Base-by-base conservation (phyloP, 2,888 invertebrate species). In the Reticulitermes lucifugus region DNA sequence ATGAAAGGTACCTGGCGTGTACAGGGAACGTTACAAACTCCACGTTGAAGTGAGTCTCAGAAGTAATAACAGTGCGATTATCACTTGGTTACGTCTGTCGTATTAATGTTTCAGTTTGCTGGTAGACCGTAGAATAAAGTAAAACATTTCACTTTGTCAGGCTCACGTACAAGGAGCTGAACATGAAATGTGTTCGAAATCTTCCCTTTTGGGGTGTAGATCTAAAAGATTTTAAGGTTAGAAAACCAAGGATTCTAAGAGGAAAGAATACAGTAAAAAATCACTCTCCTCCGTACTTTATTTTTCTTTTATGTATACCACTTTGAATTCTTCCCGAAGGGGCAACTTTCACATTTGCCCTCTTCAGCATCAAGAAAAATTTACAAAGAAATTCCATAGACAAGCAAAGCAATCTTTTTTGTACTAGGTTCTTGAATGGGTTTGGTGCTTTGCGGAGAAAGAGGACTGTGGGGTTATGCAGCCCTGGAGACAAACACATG, bases 241-340 rank as follows among this genome's bases (percentile, higher is more conserved):
- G 25, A 73, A 73, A 14, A 41, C 6, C 73, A 73, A 4, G 6
- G 29, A 46, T 7, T 46, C 77, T 7, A 10, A 77, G 46, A 43
- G 43, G 46, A 22, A 77, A 77, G n/a, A 46, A 46, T 43, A 77
- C 90, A 90, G 90, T 91, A 91, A 91, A 46, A 91, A 91, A 91
- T 91, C 91, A 91, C 91, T 91, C 91, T 91, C 91, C 90, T 90
- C 89, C 82, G 35, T 41, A 41, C 65, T 81, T 81, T 60, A 81
- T 35, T 81, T 81, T 81, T 81, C 81, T 77, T 77, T 86, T 85
- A 88, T 88, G 87, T 87, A 77, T n/a, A 46, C 22, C 65, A 65
- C 81, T 81, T 65, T 9, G 41, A 81, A 81, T 84, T 84, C 83
- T 73, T 87, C 89, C 89, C 89, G 86, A 80, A 87, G 88, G 88